These are phyloP conservation scores for Temnothorax longispinosus DNA, from an alignment of 1,140 invertebrate genomes.

Conservation along the genomic window DNA sequence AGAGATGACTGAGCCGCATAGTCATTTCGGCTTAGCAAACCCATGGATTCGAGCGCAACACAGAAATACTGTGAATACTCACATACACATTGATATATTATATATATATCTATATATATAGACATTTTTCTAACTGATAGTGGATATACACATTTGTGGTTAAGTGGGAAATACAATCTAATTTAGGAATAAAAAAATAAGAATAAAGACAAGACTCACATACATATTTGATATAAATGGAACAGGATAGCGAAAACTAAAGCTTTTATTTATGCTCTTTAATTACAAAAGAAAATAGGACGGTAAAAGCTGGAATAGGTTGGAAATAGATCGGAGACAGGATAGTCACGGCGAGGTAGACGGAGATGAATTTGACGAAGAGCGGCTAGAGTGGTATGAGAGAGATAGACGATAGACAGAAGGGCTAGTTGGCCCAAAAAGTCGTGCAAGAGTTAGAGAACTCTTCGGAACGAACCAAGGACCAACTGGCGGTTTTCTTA, in stretches of 20 bases:
- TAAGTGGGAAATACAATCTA: neutral
- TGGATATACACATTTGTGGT: neutral
- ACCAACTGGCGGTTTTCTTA: conserved; percentile 73
- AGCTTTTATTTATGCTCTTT: neutral
- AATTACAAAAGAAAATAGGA: neutral
- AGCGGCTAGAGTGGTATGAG: neutral
- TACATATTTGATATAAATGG: neutral
- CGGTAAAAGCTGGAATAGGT: conserved; percentile 34
- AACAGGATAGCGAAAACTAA: neutral
- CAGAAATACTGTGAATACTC: neutral
- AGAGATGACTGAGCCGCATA: conserved; percentile 22
- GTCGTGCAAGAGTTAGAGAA: conserved; percentile 74
- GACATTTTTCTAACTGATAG: neutral
- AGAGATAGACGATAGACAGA: conserved; percentile 52
- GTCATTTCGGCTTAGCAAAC: conserved; percentile 20
- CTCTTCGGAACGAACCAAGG: conserved; percentile 68
- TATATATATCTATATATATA: neutral
- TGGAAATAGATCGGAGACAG: conserved; percentile 54
- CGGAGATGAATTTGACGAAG: conserved; percentile 58
- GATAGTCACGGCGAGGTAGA: neutral
- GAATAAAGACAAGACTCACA: neutral
- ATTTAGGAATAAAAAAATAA: neutral
- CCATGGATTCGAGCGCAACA: neutral
- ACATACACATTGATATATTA: neutral
- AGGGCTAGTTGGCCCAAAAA: conserved; percentile 73